Percentiles rank a stretch among this genome's conserved stretches.
These are phyloP conservation scores for Rotaria magnacalcarata DNA, from an alignment of 2,888 invertebrate genomes.

Conservation along the genomic window DNA sequence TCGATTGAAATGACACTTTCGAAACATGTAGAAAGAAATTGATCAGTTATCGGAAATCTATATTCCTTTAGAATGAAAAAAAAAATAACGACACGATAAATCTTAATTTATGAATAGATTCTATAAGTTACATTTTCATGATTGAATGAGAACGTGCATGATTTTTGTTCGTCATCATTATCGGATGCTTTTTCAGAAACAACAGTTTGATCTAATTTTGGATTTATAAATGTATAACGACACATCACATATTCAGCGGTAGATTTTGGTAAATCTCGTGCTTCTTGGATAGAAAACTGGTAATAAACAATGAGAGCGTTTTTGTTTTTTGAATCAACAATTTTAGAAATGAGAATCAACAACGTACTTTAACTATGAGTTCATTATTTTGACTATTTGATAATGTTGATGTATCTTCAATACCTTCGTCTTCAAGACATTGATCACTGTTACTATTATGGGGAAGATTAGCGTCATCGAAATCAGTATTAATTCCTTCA, in stretches of 20 bases:
- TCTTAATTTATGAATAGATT: neutral
- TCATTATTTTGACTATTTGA: neutral
- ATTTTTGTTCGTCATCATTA: neutral
- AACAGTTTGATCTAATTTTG: neutral
- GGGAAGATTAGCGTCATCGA: no score
- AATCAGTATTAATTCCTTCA: no score
- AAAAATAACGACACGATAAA: neutral
- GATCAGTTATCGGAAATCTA: slow-evolving; percentile 65
- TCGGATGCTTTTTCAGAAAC: neutral
- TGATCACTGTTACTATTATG: slow-evolving; percentile 36
- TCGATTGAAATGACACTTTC: slow-evolving; percentile 96
- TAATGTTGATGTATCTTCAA: slow-evolving; percentile 62
- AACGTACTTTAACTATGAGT: no score
- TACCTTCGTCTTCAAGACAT: slow-evolving; percentile 64
- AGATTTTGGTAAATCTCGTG: slow-evolving; percentile 70
- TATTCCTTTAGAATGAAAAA: neutral
- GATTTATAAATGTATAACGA: neutral
- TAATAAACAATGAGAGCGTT: slow-evolving; percentile 42
- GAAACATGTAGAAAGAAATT: slow-evolving; percentile 87
- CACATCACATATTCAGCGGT: neutral
- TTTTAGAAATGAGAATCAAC: neutral
- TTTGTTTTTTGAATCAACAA: neutral
- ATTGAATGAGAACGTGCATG: neutral
- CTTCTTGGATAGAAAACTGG: slow-evolving; percentile 83
- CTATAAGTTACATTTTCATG: neutral